Evolutionary conservation across 2,888 invertebrate species (phyloP).

Genomic region (Ceratothoa steindachneri): DNA sequence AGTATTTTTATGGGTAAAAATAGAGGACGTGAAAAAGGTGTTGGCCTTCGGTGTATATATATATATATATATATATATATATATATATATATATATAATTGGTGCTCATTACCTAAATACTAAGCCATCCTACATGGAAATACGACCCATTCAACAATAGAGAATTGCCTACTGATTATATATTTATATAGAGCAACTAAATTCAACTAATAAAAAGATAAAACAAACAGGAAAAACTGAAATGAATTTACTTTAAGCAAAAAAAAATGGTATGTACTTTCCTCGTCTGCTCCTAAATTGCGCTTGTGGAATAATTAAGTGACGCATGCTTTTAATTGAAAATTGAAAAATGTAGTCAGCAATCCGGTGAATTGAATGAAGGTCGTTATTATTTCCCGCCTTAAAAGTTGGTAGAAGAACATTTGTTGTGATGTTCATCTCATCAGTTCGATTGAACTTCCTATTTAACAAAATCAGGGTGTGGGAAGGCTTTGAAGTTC

Average conservation of each 20-base stretch:
- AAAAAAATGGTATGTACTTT: neutral
- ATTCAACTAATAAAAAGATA: neutral
- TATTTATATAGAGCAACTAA: neutral
- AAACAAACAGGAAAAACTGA: neutral
- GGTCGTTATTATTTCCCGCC: too few species aligned
- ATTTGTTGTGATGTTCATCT: too few species aligned
- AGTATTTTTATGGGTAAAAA: too few species aligned
- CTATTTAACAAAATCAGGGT: too few species aligned
- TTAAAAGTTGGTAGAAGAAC: too few species aligned
- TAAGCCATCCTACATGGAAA: neutral
- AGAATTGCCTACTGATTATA: neutral
- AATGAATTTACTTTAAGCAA: neutral
- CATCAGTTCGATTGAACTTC: too few species aligned
- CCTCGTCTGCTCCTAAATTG: neutral
- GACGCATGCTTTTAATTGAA: neutral
- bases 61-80: neutral
- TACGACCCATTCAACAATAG: neutral
- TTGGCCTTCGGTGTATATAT: neutral
- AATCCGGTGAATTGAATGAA: neutral
- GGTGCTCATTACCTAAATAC: neutral
- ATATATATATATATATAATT: neutral
- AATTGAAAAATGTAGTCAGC: neutral
- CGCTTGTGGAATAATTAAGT: neutral
- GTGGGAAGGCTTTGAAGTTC: too few species aligned
- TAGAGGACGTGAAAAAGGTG: neutral